These are phyloP conservation scores for Spodoptera litura DNA, from an alignment of 1,140 invertebrate species.

Conservation along the genomic window DNA sequence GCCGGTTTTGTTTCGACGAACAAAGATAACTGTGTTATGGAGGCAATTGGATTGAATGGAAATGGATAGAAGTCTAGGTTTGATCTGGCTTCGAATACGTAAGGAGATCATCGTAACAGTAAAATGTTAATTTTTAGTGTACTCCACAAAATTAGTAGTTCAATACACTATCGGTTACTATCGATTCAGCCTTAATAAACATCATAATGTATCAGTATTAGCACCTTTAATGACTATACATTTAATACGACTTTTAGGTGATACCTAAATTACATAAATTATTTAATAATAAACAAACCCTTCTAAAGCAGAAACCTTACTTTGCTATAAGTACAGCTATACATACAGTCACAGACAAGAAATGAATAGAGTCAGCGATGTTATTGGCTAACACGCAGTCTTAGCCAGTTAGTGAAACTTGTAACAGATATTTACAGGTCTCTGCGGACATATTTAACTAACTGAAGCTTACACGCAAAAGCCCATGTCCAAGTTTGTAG, in stretches of 20 bases:
- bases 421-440: conserved; percentile 47
- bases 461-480: conserved; percentile 17
- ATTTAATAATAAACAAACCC: neutral
- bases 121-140: too few species aligned
- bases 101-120: too few species aligned
- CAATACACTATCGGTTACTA: too few species aligned
- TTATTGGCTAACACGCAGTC: conserved; percentile 25
- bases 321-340: neutral
- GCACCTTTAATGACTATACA: too few species aligned
- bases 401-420: conserved; percentile 42
- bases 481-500: conserved; percentile 34
- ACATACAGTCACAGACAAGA: neutral
- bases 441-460: conserved; percentile 31
- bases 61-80: neutral
- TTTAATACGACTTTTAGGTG: too few species aligned
- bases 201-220: too few species aligned
- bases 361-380: neutral
- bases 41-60: too few species aligned
- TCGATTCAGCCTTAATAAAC: too few species aligned
- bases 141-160: too few species aligned
- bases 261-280: too few species aligned
- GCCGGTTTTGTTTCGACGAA: too few species aligned
- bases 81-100: neutral
- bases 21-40: too few species aligned
- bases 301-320: neutral